A percentile compares a stretch with the other conserved stretches of the same genome.
Evolutionary conservation across 2,888 invertebrate species (phyloP).

Genomic region (Pteria penguin): DNA sequence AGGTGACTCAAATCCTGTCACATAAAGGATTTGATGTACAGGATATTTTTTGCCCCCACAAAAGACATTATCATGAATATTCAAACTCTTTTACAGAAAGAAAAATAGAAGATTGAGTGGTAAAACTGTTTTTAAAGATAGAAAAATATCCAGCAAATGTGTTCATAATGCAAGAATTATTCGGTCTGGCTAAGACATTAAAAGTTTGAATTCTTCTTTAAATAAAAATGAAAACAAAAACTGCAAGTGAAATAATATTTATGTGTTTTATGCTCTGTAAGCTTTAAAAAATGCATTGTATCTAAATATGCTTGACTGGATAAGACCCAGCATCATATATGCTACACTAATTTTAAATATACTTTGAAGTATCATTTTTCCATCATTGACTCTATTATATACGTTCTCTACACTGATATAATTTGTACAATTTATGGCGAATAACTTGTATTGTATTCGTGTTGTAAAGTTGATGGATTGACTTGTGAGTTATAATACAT

Average conservation of each 20-base stretch:
- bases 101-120: constrained; percentile 52
- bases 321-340: no score
- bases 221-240: constrained; percentile 40
- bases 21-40: constrained; percentile 54
- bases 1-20: constrained; percentile 49
- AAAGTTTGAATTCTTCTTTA: constrained; percentile 39
- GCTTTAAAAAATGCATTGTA: constrained; percentile 22
- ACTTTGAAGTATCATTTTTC: no score
- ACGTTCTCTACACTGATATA: no score
- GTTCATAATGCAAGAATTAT: constrained; percentile 57
- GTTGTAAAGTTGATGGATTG: no score
- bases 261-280: constrained; percentile 44
- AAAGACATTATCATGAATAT: constrained; percentile 47
- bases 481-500: no score
- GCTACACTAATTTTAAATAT: no score
- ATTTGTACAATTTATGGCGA: no score
- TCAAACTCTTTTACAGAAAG: constrained; percentile 52
- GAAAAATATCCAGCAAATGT: constrained; percentile 53
- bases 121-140: constrained; percentile 47
- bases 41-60: constrained; percentile 46
- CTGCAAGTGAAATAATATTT: constrained; percentile 33
- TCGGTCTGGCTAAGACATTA: constrained; percentile 51
- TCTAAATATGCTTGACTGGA: constrained; percentile 20
- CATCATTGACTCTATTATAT: no score
- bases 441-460: no score